Conservation (phyloP, 1,140 invertebrate genomes). For the Cydia strobilella region DNA sequence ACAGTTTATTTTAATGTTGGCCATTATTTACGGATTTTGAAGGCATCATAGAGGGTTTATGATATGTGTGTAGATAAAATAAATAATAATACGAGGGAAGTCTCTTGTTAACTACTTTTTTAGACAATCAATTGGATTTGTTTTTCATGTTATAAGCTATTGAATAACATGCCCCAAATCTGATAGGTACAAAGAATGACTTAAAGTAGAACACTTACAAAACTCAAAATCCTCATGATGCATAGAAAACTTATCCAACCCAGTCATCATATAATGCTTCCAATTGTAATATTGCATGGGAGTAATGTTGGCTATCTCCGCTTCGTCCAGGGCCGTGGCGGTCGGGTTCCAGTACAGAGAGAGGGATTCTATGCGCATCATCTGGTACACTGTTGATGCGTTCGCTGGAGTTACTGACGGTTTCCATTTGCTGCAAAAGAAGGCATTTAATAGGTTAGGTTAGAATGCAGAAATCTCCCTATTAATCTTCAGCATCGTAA, state of each 20-base stretch:
- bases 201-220: constrained; percentile 79
- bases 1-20: no score
- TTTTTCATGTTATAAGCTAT: no score
- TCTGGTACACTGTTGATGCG: constrained; percentile 87
- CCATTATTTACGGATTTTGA: no score
- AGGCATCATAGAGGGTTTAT: no score
- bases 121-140: no score
- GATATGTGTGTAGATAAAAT: no score
- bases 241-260: constrained; percentile 88
- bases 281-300: constrained; percentile 83
- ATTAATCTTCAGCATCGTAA: no score
- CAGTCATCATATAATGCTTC: constrained; percentile 86
- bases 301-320: constrained; percentile 79
- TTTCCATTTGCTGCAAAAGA: constrained; percentile 87
- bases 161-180: no score
- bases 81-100: no score
- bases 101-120: no score
- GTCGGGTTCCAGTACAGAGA: constrained; percentile 89
- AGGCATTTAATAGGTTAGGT: not conserved
- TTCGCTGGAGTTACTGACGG: constrained; percentile 83
- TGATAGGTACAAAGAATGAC: no score
- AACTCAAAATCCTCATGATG: constrained; percentile 86
- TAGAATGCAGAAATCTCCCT: no score
- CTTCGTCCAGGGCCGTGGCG: constrained; percentile 76
- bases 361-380: constrained; percentile 88